Conservation (phyloP, 2,888 invertebrate species). For the Drosophila anceps region DNA sequence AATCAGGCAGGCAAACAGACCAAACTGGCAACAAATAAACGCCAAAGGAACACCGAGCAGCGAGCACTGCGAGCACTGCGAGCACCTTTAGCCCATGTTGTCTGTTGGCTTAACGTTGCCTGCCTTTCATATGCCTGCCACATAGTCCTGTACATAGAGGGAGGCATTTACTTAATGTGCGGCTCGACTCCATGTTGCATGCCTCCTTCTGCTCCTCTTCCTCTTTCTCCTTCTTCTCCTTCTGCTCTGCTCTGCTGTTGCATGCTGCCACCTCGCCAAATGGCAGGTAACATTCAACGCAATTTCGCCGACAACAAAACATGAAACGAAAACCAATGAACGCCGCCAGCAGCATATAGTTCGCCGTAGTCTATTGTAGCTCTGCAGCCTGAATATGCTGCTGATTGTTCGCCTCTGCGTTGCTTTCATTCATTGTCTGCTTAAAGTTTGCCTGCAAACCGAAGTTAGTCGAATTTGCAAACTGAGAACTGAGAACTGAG, state of each 20-base stretch:
- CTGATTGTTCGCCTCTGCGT: constrained; percentile 13
- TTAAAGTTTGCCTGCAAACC: constrained; percentile 32
- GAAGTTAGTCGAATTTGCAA: background rate
- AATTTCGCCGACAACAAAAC: constrained; percentile 73
- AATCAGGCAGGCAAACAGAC: constrained; percentile 48
- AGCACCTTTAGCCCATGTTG: constrained; percentile 28
- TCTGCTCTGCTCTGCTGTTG: background rate
- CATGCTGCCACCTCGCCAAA: constrained; percentile 50
- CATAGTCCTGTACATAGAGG: constrained; percentile 46
- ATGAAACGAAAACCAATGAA: constrained; percentile 57
- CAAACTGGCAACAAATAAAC: constrained; percentile 74
- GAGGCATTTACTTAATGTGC: constrained; percentile 74
- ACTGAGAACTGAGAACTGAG: background rate
- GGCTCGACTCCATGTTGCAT: constrained; percentile 27
- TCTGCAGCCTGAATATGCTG: constrained; percentile 11
- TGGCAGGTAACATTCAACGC: constrained; percentile 80
- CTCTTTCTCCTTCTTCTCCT: background rate
- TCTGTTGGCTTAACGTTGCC: constrained; percentile 52
- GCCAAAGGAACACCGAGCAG: constrained; percentile 56
- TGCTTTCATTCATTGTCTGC: constrained; percentile 36
- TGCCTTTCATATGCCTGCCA: constrained; percentile 59
- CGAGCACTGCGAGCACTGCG: constrained; percentile 22
- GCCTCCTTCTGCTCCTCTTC: background rate
- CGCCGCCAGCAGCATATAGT: constrained; percentile 20
- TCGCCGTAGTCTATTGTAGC: constrained; percentile 31